Evolutionary conservation across 2,797 vertebrate genomes (phyloP).

Genomic region (Pagetopsis macropterus): DNA sequence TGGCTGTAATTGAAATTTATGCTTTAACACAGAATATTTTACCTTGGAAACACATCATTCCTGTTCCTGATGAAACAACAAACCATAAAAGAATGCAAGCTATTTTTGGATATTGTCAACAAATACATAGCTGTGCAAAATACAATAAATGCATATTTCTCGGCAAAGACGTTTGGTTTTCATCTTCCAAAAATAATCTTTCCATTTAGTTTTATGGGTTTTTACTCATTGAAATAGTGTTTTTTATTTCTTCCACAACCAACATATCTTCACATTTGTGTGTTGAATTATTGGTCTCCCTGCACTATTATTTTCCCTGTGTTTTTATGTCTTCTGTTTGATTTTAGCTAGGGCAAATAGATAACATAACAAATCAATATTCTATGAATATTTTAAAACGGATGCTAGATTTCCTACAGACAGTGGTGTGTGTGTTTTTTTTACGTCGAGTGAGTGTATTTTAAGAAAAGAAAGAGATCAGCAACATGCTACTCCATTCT

Average conservation of each 20-base stretch:
- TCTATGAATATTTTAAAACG: conserved; percentile 5
- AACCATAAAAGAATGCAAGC: conserved; percentile 24
- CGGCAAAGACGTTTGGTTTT: conserved; percentile 9
- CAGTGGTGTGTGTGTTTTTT: neutral
- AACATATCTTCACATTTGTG: neutral
- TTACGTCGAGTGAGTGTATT: conserved; percentile 21
- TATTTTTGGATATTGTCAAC: conserved; percentile 41
- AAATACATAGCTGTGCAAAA: conserved; percentile 13
- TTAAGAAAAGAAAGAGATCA: conserved; percentile 23
- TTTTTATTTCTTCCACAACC: neutral
- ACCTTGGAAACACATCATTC: conserved; percentile 27
- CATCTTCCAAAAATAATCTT: neutral
- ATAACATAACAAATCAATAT: neutral
- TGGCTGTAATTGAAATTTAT: conserved; percentile 62
- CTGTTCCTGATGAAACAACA: conserved; percentile 27
- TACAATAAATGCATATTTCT: conserved; percentile 1
- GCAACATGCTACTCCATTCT: conserved; percentile 12
- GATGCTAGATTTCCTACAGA: neutral
- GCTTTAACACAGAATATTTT: conserved; percentile 38
- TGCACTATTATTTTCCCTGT: neutral
- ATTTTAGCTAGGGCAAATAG: conserved; percentile 1
- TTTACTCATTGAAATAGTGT: neutral
- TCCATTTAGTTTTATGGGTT: neutral
- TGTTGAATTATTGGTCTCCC: neutral
- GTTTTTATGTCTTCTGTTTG: neutral